A percentile compares a stretch with the other conserved stretches of the same genome.
These are phyloP conservation scores for Colossoma macropomum DNA, from an alignment of 2,113 vertebrate species.

Conservation along the genomic window DNA sequence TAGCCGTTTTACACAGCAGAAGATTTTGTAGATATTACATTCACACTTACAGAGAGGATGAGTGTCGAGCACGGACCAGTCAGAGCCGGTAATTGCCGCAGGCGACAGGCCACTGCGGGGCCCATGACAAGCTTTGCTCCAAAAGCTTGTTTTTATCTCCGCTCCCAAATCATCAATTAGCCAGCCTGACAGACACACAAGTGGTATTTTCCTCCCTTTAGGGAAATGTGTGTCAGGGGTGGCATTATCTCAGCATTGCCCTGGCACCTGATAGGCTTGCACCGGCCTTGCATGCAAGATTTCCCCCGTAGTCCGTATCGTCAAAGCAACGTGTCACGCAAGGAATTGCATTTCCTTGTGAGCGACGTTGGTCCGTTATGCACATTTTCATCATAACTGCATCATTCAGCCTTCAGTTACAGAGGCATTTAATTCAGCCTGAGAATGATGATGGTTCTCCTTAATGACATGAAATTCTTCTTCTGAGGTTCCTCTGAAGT, in stretches of 20 bases:
- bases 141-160: conserved; percentile 24
- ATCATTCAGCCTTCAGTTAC: neutral
- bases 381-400: neutral
- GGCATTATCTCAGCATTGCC: conserved; percentile 34
- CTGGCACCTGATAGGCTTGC: conserved; percentile 1
- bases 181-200: conserved; percentile 21
- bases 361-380: neutral
- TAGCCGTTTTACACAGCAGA: neutral
- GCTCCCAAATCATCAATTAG: conserved; percentile 35
- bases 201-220: conserved; percentile 23
- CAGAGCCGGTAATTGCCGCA: neutral
- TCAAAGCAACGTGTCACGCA: neutral
- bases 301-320: neutral
- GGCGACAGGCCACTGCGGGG: conserved; percentile 2
- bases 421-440: neutral
- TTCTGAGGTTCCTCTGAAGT: too few species aligned
- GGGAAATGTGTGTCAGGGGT: conserved; percentile 22
- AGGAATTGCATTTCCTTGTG: neutral
- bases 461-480: too few species aligned
- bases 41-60: neutral
- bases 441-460: neutral
- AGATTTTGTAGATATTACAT: neutral
- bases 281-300: conserved; percentile 21
- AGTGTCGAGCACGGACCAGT: neutral
- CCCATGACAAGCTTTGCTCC: conserved; percentile 26